Conservation (phyloP, 2,888 invertebrate genomes). For the Leptura quadrifasciata region DNA sequence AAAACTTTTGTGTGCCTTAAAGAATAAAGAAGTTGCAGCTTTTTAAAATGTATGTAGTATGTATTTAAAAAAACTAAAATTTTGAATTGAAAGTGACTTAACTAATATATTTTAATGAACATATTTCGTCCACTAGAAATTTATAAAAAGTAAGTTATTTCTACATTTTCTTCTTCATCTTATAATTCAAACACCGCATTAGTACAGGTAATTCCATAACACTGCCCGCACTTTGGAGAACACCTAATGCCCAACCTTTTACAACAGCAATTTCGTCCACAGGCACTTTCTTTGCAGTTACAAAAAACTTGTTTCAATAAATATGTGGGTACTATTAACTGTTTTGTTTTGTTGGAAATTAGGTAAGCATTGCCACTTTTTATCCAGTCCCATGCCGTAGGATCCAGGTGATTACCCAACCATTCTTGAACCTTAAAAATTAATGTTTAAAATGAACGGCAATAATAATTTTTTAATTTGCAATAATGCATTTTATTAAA, state of each 20-base stretch:
- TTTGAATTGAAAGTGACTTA: too few species aligned
- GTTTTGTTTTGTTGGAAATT: slow-evolving; percentile 5
- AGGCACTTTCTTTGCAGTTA: slow-evolving; percentile 6
- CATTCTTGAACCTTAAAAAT: slow-evolving; percentile 1
- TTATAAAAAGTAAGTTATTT: too few species aligned
- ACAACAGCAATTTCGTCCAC: neutral
- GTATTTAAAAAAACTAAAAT: too few species aligned
- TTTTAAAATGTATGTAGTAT: too few species aligned
- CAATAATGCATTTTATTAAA: neutral
- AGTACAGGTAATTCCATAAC: slow-evolving; percentile 13
- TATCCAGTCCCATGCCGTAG: neutral
- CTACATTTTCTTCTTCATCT: too few species aligned
- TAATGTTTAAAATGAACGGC: neutral
- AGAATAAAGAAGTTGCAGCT: too few species aligned
- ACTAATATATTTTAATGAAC: too few species aligned
- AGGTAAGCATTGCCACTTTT: neutral
- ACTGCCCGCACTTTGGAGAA: slow-evolving; percentile 2
- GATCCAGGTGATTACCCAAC: slow-evolving; percentile 1
- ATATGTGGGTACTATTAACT: neutral
- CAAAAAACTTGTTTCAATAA: slow-evolving; percentile 17
- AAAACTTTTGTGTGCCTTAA: too few species aligned
- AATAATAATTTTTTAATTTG: neutral
- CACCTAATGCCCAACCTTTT: neutral
- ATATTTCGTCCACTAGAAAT: too few species aligned
- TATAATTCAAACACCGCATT: too few species aligned